Percentiles rank a stretch among this genome's conserved stretches.
Evolutionary conservation across 2,797 vertebrate species (phyloP).

Genomic region (Steatocranus sp.): DNA sequence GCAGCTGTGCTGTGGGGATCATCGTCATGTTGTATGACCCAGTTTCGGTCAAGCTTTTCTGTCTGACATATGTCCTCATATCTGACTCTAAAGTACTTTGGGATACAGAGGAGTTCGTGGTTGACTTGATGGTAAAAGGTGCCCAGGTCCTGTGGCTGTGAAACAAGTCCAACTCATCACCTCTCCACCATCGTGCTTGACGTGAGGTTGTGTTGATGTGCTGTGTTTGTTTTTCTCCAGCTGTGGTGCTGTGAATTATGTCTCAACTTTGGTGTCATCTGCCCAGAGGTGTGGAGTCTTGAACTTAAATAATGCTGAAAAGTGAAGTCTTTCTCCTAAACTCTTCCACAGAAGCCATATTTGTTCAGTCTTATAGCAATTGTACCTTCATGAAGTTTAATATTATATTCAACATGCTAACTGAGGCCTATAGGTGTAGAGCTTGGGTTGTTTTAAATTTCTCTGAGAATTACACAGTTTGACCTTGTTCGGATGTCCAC

Average conservation of each 20-base stretch:
- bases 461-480: not conserved
- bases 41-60: not conserved
- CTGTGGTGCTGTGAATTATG: not conserved
- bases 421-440: not conserved
- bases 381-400: not conserved
- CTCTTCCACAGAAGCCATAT: not conserved
- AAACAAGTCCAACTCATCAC: not conserved
- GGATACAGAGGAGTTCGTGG: not conserved
- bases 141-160: not conserved
- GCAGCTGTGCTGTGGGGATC: not conserved
- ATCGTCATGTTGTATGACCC: not conserved
- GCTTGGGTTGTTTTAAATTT: not conserved
- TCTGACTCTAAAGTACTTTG: not conserved
- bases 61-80: not conserved
- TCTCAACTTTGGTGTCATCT: not conserved
- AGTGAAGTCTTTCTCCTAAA: not conserved
- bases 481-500: not conserved
- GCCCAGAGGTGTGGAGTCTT: not conserved
- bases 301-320: not conserved
- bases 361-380: not conserved
- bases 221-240: not conserved
- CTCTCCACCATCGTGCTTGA: not conserved
- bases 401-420: not conserved
- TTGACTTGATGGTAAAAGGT: not conserved
- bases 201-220: not conserved